phyloP scores from a whole-genome alignment of 2,797 vertebrate genomes.

The Oreochromis grahami region DNA sequence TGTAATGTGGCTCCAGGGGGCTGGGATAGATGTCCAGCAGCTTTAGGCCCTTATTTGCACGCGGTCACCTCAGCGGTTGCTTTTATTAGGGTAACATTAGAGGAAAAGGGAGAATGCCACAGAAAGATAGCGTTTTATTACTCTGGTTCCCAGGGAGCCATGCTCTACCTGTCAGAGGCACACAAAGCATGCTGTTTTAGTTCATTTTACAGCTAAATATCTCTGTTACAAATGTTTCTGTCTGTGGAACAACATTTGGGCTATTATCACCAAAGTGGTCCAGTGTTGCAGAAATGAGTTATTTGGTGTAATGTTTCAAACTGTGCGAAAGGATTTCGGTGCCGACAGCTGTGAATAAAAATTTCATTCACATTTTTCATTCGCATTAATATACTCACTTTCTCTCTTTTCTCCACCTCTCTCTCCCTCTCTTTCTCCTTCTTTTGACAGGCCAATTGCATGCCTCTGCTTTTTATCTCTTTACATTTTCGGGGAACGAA shows the following conservation, averaged over 20 bases:
- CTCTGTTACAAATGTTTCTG: conserved; percentile 65
- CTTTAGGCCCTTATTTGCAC: conserved; percentile 91
- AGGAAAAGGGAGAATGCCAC: conserved; percentile 81
- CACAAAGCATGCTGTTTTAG: conserved; percentile 71
- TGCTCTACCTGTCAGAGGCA: conserved; percentile 85
- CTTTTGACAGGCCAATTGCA: conserved; percentile 73
- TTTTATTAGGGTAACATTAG: conserved; percentile 95
- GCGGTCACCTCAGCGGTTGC: conserved; percentile 91
- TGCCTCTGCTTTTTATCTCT: conserved; percentile 72
- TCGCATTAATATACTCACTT: conserved; percentile 67
- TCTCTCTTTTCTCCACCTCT: conserved; percentile 13
- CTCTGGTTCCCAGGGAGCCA: conserved; percentile 90
- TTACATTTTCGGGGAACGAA: conserved; percentile 77
- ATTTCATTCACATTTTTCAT: conserved; percentile 72
- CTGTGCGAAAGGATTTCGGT: conserved; percentile 40
- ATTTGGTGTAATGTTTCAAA: conserved; percentile 50
- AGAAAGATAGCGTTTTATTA: conserved; percentile 91
- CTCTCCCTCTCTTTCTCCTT: conserved; percentile 21
- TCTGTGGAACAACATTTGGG: conserved; percentile 56
- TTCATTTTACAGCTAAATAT: conserved; percentile 75
- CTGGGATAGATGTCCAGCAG: conserved; percentile 91
- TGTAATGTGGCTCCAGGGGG: conserved; percentile 96
- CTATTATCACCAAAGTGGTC: conserved; percentile 65
- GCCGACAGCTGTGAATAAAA: conserved; percentile 58
- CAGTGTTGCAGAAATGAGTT: conserved; percentile 43